phyloP scores from a whole-genome alignment of 2,888 invertebrate species.

The Euzophera pinguis region DNA sequence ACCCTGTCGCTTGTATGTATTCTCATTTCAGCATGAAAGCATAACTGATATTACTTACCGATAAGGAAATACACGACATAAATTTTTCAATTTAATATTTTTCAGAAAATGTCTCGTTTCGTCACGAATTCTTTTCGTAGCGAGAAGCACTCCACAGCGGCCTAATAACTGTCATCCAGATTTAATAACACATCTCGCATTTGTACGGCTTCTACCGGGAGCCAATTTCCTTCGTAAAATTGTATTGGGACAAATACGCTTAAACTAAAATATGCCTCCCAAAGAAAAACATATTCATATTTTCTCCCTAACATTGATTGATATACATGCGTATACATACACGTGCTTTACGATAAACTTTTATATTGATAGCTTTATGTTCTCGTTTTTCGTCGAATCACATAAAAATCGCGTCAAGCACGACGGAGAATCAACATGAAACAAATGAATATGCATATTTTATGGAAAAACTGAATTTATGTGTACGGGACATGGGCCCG shows the following conservation, averaged over 20 bases:
- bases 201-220: constrained; percentile 61
- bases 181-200: constrained; percentile 75
- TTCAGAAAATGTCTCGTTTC: constrained; percentile 49
- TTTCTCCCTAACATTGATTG: constrained; percentile 40
- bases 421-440: constrained; percentile 21
- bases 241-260: constrained; percentile 71
- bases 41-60: not conserved
- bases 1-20: too few species aligned
- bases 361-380: constrained; percentile 54
- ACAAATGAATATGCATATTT: constrained; percentile 21
- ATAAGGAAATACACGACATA: not conserved
- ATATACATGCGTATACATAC: too few species aligned
- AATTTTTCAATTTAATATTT: constrained; percentile 10
- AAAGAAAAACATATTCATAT: constrained; percentile 70
- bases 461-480: constrained; percentile 14
- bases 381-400: constrained; percentile 22
- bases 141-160: constrained; percentile 46
- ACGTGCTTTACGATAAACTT: constrained; percentile 52
- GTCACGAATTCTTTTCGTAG: constrained; percentile 49
- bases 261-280: constrained; percentile 69
- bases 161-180: constrained; percentile 76
- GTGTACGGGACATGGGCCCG: not conserved
- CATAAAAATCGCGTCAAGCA: constrained; percentile 29
- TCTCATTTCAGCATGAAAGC: not conserved
- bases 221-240: constrained; percentile 76